phyloP scores from a whole-genome alignment of 2,113 vertebrate species.

The Albula goreensis region DNA sequence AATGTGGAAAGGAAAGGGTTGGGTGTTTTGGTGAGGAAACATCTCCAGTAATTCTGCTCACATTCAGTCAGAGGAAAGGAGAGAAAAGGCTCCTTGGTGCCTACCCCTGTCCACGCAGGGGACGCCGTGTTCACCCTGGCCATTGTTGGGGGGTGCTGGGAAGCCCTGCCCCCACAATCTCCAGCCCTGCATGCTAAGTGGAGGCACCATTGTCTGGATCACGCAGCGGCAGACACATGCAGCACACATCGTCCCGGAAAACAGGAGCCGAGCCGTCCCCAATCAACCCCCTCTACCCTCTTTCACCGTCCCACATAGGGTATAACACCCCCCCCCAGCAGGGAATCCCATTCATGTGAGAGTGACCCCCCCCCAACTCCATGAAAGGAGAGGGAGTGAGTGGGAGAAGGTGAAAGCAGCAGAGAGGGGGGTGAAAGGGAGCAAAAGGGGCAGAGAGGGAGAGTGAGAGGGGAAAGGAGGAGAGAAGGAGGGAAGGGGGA shows the following conservation, averaged over 20 bases:
- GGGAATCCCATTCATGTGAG: constrained; percentile 20
- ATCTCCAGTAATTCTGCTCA: neutral
- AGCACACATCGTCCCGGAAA: constrained; percentile 64
- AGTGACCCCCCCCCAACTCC: neutral
- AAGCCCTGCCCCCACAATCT: constrained; percentile 69
- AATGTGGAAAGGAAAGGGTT: no score
- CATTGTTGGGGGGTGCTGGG: constrained; percentile 75
- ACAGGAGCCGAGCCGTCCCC: constrained; percentile 51
- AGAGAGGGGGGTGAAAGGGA: neutral
- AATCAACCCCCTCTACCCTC: neutral
- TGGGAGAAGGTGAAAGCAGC: neutral
- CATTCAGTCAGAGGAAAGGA: neutral
- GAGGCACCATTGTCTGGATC: constrained; percentile 69
- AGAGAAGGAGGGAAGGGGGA: neutral
- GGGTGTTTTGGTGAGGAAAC: neutral
- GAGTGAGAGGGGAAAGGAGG: neutral
- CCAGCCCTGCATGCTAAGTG: constrained; percentile 75
- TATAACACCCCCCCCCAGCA: constrained; percentile 11
- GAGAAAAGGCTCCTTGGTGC: neutral
- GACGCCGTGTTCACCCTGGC: neutral
- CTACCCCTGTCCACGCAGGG: neutral
- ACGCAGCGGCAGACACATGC: constrained; percentile 67
- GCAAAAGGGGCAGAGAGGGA: neutral
- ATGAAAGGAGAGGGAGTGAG: neutral
- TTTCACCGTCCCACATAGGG: neutral